Conservation (phyloP, 2,113 vertebrate genomes). For the Rafetus swinhoei region DNA sequence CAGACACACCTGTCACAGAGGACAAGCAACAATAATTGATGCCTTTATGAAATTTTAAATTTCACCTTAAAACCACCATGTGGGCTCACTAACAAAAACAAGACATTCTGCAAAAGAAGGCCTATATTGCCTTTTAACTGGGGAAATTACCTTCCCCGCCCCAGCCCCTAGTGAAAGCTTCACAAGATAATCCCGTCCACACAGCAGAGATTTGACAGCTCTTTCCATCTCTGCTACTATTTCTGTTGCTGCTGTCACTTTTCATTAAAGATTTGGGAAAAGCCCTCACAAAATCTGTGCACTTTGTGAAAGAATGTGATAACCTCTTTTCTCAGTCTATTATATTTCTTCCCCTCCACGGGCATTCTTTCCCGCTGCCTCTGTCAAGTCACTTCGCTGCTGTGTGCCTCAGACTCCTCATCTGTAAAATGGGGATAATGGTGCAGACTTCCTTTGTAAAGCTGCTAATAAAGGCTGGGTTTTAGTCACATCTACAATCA, state of each 20-base stretch:
- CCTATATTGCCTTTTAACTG: neutral
- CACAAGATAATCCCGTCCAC: neutral
- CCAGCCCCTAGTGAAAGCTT: neutral
- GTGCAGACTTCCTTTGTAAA: neutral
- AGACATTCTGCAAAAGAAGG: neutral
- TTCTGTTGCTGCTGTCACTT: slow-evolving; percentile 65
- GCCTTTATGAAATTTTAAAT: neutral
- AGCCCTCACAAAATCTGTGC: neutral
- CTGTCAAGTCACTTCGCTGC: neutral
- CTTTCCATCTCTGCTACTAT: slow-evolving; percentile 30
- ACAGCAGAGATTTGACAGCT: slow-evolving; percentile 42
- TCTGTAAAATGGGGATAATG: neutral
- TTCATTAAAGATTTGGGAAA: slow-evolving; percentile 36
- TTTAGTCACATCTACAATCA: neutral
- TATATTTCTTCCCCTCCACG: neutral
- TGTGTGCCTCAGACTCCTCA: neutral
- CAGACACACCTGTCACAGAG: no score
- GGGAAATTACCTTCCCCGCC: neutral
- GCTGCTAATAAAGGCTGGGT: neutral
- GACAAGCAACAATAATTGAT: neutral
- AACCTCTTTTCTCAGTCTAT: neutral
- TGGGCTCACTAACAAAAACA: neutral
- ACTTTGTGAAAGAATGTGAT: neutral
- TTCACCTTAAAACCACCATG: neutral
- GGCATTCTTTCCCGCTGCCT: neutral